A percentile compares a stretch with the other conserved stretches of the same genome.
These are phyloP conservation scores for Limnephilus auricula DNA, from an alignment of 2,888 invertebrate genomes.

Conservation along the genomic window DNA sequence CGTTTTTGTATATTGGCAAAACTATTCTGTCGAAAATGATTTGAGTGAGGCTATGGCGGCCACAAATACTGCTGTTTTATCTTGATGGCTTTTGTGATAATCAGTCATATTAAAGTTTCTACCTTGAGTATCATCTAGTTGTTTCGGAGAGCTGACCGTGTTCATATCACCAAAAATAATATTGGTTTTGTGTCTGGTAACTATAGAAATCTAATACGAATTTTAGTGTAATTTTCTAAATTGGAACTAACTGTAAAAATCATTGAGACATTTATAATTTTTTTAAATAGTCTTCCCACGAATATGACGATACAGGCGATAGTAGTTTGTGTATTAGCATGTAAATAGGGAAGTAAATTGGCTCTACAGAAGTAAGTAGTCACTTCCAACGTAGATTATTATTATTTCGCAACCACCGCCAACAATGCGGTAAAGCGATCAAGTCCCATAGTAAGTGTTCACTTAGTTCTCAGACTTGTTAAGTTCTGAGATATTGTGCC, in stretches of 20 bases:
- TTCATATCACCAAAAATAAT: no score
- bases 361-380: background rate
- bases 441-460: background rate
- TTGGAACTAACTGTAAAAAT: no score
- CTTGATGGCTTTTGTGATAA: no score
- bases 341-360: conserved; percentile 2
- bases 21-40: background rate
- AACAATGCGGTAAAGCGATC: background rate
- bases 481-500: conserved; percentile 21
- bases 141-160: no score
- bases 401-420: conserved; percentile 2
- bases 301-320: background rate
- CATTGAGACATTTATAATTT: no score
- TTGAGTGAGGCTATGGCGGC: background rate
- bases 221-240: no score
- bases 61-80: background rate
- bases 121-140: no score
- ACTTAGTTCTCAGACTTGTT: conserved; percentile 21
- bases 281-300: no score
- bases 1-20: no score
- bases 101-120: no score
- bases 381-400: background rate
- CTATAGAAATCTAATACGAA: no score
- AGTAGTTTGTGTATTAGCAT: background rate
- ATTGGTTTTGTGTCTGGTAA: no score